Evolutionary conservation across 2,888 invertebrate genomes (phyloP), one percentile per base, ranked within the genome.

Genomic region (Hylaea fasciaria): DNA sequence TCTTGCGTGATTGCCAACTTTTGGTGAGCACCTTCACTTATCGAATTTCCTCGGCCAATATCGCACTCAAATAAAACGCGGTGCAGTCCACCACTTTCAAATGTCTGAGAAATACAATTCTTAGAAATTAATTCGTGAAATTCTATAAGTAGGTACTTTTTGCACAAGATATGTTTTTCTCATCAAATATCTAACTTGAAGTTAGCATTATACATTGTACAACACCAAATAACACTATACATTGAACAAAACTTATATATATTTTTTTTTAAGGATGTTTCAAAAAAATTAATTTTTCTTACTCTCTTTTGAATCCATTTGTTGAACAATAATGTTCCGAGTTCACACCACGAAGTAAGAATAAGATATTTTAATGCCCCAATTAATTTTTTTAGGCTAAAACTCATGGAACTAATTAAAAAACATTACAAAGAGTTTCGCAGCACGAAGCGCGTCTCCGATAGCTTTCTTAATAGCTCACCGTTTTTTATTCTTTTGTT

Each of bases 391-490:
- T 44, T 17, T 4, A 16, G 37, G 28, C 16, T 48, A 57, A 44
- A 52, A 35, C 37, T 56, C 55, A 28, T 43, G 35, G 37, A 43
- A 48, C 49, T 53, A 53, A 44, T 57, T 48, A 28, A 62, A 56
- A 62, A 57, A 45, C 28, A 37, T 13, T 29, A 32, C 53, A 51
- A 56, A 66, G 51, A 47, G 50, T 64, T 40, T 55, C 40, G 37
- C 39, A 47, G 52, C 52, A 48, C 57, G 37, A 50, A 61, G 48
- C 62, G 39, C 52, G 43, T 52, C 61, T 61, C 52, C 62, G 51
- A 65, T 68, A 58, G 58, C 65, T 13, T 58, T 53, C 49, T 57
- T 65, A 67, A 65, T 61, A 58, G 67, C 60, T 47, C 14, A 3
- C 46, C 17, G 44, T 52, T 64, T 64, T 64, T 62, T 60, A 48